Evolutionary conservation across 1,140 invertebrate species (phyloP).

Genomic region (Trypoxylus dichotomus): DNA sequence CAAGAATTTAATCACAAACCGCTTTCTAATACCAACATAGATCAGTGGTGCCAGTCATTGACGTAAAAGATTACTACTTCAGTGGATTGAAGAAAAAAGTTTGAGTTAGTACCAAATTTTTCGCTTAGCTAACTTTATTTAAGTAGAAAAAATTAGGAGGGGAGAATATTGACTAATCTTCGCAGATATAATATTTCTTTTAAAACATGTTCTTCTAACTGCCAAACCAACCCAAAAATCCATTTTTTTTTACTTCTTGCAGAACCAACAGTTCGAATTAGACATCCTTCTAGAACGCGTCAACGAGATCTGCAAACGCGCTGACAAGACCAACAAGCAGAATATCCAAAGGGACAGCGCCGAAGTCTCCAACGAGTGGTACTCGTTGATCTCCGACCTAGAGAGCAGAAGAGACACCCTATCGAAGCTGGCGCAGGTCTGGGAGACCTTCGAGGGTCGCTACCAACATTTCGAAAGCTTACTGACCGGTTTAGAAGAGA

Average conservation of each 20-base stretch:
- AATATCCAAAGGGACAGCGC: conserved; percentile 64
- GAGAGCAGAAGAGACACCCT: conserved; percentile 66
- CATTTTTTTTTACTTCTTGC: conserved; percentile 46
- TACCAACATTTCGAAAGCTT: conserved; percentile 66
- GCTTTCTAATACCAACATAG: too few species aligned
- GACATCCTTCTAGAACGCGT: conserved; percentile 69
- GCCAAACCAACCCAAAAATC: not conserved
- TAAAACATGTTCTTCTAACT: too few species aligned
- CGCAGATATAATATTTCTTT: too few species aligned
- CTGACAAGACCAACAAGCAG: conserved; percentile 64
- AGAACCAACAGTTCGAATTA: conserved; percentile 65
- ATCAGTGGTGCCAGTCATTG: too few species aligned
- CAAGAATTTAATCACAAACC: too few species aligned
- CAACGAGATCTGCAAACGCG: conserved; percentile 64
- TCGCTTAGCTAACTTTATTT: too few species aligned
- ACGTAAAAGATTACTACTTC: too few species aligned
- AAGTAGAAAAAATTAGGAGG: too few species aligned
- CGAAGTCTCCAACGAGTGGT: conserved; percentile 74
- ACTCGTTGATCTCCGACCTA: conserved; percentile 68
- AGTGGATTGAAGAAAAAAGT: too few species aligned
- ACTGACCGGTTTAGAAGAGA: conserved; percentile 67
- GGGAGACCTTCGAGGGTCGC: conserved; percentile 75
- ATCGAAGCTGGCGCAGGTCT: conserved; percentile 69
- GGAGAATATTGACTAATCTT: too few species aligned
- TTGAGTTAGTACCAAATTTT: too few species aligned